Evolutionary conservation across 2,888 invertebrate genomes (phyloP).

Genomic region (Drosophila pegasa): DNA sequence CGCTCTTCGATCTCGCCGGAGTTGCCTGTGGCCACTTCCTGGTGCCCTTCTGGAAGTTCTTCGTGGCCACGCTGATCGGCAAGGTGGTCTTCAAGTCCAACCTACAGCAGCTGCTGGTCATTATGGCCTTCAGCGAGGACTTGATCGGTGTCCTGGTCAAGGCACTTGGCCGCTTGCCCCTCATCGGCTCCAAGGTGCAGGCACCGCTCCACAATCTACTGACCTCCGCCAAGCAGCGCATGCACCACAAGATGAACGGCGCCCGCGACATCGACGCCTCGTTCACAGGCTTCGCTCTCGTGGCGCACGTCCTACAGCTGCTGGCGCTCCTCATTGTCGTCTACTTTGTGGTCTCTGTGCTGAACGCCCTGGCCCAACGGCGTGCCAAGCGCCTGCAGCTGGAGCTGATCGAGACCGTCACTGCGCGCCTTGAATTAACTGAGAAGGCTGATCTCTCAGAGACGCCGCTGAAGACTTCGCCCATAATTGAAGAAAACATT

Average conservation of each 20-base stretch:
- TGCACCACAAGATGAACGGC: constrained; percentile 86
- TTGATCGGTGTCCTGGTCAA: constrained; percentile 91
- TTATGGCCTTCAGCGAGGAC: constrained; percentile 97
- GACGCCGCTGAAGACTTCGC: background rate
- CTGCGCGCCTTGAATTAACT: background rate
- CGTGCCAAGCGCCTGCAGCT: constrained; percentile 89
- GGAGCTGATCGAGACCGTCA: constrained; percentile 46
- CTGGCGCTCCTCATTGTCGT: constrained; percentile 96
- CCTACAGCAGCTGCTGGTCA: constrained; percentile 97
- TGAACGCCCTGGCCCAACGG: constrained; percentile 98
- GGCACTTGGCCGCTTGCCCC: constrained; percentile 88
- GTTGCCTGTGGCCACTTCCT: constrained; percentile 99
- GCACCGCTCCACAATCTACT: constrained; percentile 94
- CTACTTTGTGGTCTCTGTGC: constrained; percentile 97
- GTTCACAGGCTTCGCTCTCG: constrained; percentile 85
- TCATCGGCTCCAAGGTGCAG: constrained; percentile 92
- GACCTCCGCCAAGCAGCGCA: constrained; percentile 92
- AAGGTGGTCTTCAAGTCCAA: constrained; percentile 99
- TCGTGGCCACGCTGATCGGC: constrained; percentile 98
- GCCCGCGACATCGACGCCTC: constrained; percentile 67
- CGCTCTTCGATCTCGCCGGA: constrained; percentile 98
- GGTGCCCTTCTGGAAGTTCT: constrained; percentile 99
- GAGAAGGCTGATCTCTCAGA: background rate
- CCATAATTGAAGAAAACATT: background rate
- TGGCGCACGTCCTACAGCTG: constrained; percentile 91